Percentiles rank a stretch among this genome's conserved stretches.
phyloP scores from a whole-genome alignment of 2,113 vertebrate species.

The Vireo altiloquus region DNA sequence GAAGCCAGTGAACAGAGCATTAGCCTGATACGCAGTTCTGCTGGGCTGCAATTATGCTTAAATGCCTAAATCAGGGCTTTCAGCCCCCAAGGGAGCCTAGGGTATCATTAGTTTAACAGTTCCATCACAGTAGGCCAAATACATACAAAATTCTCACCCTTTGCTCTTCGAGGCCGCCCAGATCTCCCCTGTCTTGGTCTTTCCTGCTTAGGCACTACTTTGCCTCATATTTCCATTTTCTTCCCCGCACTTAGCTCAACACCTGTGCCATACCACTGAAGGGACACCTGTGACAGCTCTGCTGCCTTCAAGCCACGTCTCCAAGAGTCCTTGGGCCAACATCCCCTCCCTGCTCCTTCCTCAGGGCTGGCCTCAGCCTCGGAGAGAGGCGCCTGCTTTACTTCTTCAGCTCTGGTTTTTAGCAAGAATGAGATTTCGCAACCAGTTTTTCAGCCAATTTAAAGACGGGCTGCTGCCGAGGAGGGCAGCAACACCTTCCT shows the following conservation, averaged over 20 bases:
- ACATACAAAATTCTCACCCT: background rate
- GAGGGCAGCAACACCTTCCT: constrained; percentile 23
- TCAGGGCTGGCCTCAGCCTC: background rate
- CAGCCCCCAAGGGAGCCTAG: background rate
- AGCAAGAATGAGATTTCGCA: background rate
- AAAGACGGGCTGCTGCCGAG: background rate
- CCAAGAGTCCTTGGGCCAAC: background rate
- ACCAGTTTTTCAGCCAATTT: background rate
- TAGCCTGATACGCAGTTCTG: background rate
- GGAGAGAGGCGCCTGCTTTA: rapidly evolving
- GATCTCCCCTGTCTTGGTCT: background rate
- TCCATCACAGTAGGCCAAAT: background rate
- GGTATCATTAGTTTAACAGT: constrained; percentile 33
- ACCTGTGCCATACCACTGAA: rapidly evolving
- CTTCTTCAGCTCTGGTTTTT: background rate
- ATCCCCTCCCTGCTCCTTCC: background rate
- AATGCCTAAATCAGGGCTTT: constrained; percentile 39
- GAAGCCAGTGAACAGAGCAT: background rate
- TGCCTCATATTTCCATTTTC: background rate
- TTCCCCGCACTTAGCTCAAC: rapidly evolving
- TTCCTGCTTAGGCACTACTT: background rate
- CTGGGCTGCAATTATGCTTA: constrained; percentile 37
- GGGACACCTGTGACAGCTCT: background rate
- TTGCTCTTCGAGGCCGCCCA: background rate
- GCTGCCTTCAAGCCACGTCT: background rate